Conservation (phyloP, 2,888 invertebrate genomes). For the Ophraella communa region DNA sequence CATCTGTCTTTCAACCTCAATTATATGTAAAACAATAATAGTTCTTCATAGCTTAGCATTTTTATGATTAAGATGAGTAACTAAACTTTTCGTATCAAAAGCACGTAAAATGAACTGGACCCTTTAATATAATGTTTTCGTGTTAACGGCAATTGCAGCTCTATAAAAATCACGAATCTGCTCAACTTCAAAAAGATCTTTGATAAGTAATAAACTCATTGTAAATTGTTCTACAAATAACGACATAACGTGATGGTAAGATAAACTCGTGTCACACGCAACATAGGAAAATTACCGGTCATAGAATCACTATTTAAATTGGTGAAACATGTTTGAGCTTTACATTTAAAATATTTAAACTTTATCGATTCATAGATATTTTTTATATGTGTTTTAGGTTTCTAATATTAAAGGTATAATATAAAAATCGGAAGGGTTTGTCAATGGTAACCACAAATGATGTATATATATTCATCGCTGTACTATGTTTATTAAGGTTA, state of each 20-base stretch:
- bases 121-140: neutral
- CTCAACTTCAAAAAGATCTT: slow-evolving; percentile 14
- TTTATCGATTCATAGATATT: neutral
- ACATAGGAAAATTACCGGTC: neutral
- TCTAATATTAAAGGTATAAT: too few species aligned
- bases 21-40: too few species aligned
- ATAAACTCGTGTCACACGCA: slow-evolving; percentile 36
- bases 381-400: too few species aligned
- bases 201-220: slow-evolving; percentile 22
- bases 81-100: neutral
- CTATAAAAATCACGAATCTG: slow-evolving; percentile 16
- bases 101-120: neutral
- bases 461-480: neutral
- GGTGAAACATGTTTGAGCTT: too few species aligned
- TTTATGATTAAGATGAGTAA: neutral
- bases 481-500: neutral
- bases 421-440: neutral
- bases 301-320: neutral
- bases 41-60: neutral
- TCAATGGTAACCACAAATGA: neutral
- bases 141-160: neutral
- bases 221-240: slow-evolving; percentile 46
- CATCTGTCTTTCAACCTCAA: too few species aligned
- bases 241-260: slow-evolving; percentile 39
- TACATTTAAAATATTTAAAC: too few species aligned